Conservation (phyloP, 53 echinoderm and acorn worm genomes). For the Patiria pectinifera region DNA sequence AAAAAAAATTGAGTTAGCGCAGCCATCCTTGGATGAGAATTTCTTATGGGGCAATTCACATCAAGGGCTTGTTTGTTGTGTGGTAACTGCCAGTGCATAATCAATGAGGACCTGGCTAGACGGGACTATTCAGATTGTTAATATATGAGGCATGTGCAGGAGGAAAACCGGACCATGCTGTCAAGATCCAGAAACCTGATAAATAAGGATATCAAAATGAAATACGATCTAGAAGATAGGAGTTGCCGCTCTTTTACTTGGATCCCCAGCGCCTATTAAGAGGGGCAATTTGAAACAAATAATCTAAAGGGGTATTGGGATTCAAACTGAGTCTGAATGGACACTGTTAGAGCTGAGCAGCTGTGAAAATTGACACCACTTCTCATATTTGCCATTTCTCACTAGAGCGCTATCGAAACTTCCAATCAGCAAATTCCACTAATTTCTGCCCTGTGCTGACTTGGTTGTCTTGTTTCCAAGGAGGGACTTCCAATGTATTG, state of each 20-base stretch:
- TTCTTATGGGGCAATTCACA: background rate
- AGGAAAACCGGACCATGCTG: no score
- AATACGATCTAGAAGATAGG: background rate
- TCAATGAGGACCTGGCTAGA: background rate
- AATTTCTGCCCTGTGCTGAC: no score
- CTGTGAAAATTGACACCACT: background rate
- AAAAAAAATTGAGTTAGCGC: conserved; percentile 11
- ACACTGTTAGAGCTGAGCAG: background rate
- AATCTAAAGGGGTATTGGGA: background rate
- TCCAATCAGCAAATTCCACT: no score
- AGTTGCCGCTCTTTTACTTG: background rate
- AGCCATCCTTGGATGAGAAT: background rate
- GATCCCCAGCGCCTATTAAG: background rate
- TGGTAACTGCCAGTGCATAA: background rate
- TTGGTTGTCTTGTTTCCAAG: no score
- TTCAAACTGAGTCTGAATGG: background rate
- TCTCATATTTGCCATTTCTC: no score
- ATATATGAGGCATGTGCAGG: background rate
- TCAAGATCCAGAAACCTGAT: background rate
- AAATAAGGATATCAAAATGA: background rate
- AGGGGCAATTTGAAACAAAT: background rate
- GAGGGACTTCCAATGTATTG: background rate
- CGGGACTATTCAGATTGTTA: background rate
- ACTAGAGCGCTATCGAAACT: no score
- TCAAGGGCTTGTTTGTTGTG: background rate